Evolutionary conservation across 23 tunicate genomes (phyloP).

Genomic region (Aplidium turbinatum): DNA sequence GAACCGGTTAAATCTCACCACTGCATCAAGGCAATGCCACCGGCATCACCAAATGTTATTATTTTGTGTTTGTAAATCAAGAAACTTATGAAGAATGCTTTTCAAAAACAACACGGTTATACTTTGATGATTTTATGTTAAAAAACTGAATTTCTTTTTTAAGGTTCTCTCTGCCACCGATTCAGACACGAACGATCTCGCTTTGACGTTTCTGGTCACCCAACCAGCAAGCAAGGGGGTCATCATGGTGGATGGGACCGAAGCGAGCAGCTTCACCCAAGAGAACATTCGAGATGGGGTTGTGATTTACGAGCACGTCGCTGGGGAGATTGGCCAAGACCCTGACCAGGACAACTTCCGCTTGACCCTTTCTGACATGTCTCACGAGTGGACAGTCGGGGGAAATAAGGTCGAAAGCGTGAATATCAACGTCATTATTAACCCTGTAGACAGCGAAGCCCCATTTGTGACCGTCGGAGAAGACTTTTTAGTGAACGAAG

Average conservation of each 20-base stretch:
- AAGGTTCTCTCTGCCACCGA: conserved; percentile 85
- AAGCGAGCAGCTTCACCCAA: conserved; percentile 70
- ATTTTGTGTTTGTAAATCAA: no score
- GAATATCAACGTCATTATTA: conserved; percentile 59
- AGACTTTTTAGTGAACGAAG: conserved; percentile 65
- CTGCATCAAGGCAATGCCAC: no score
- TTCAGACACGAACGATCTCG: conserved; percentile 79
- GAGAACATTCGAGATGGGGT: conserved; percentile 64
- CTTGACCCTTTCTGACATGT: conserved; percentile 75
- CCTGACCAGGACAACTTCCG: conserved; percentile 70
- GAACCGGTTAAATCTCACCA: no score
- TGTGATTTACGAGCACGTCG: conserved; percentile 76
- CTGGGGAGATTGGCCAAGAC: conserved; percentile 83
- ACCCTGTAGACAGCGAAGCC: conserved; percentile 92
- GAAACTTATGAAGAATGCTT: no score
- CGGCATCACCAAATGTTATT: no score
- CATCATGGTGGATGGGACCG: conserved; percentile 51
- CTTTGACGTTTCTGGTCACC: conserved; percentile 65
- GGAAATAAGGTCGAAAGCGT: conserved; percentile 71
- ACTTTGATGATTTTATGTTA: no score
- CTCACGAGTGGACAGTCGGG: conserved; percentile 84
- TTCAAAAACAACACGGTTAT: no score
- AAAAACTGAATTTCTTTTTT: neutral
- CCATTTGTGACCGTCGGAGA: conserved; percentile 77
- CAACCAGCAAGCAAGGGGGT: conserved; percentile 64